Base-by-base conservation (phyloP, 1,140 invertebrate genomes). In the Drosophila virilis region DNA sequence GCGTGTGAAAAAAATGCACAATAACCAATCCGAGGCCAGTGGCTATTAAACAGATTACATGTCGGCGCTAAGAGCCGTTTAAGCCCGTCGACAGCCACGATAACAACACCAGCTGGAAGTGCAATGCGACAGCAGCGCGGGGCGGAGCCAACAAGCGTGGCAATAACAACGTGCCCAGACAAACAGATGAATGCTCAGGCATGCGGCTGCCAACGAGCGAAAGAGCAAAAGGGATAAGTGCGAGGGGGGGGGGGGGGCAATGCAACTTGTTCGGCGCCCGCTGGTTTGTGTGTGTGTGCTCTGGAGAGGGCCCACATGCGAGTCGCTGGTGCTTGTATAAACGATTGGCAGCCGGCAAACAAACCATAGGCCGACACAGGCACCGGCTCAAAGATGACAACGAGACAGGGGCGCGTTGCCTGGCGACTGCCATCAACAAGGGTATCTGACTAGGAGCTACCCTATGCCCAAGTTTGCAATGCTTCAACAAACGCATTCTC, bases 1-100 rank as follows among this genome's bases (percentile, higher is more conserved):
- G 43, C 73, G 59, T 71, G 59, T 64, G 60, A 70, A 64, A 70
- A 70, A 74, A 70, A 37, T 55, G 58, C 51, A 38, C 13, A 68
- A 55, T 60, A 67, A 48, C 8, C 57, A 55, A 32, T 65, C 43
- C 45, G 59, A 8, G 67, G 57, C 65, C 71, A 71, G 55, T 51
- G 72, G 61, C 83, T 77, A 88, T 86, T 86, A 86, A 88, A 58
- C 75, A 82, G 82, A 88, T 86, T 86, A 82, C 79, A 88, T 60
- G 78, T 46, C 68, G 70, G 77, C 81, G 46, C 83, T 81, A 73
- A 88, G 75, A 86, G 72, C 65, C 79, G 82, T 77, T 86, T 88
- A 88, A 86, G 66, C 83, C 60, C 65, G 66, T 48, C 75, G 62
- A 78, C 59, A 83, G 48, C 54, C 45, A 48, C 80, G 80, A 84